Conservation (phyloP, 2,113 vertebrate genomes). For the Aplodontia rufa region DNA sequence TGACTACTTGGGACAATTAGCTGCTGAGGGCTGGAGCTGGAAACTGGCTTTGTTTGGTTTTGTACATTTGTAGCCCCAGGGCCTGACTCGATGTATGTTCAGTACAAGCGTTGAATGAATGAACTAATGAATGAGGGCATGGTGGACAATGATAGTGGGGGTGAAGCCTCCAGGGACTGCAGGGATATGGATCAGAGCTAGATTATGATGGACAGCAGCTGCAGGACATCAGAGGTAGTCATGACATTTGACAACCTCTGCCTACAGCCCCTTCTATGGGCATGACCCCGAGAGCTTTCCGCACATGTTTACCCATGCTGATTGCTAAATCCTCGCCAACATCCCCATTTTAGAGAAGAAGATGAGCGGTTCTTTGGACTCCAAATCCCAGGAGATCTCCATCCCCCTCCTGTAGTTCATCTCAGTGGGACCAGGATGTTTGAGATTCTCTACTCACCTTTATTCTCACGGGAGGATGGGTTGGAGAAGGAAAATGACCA, state of each 20-base stretch:
- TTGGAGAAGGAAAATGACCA: not conserved
- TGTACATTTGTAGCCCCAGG: not conserved
- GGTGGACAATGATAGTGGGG: not conserved
- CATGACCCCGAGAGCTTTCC: not conserved
- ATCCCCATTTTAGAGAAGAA: not conserved
- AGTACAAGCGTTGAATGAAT: not conserved
- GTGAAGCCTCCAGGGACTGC: not conserved
- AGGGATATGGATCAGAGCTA: not conserved
- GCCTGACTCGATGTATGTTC: not conserved
- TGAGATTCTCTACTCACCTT: not conserved
- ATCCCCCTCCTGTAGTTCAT: not conserved
- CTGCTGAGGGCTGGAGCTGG: not conserved
- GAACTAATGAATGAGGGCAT: not conserved
- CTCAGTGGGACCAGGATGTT: not conserved
- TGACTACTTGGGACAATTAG: not conserved
- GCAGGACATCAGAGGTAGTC: not conserved
- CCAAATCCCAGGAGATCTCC: not conserved
- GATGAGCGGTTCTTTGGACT: not conserved
- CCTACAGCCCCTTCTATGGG: not conserved
- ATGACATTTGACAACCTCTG: accelerated
- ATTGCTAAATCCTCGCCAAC: not conserved
- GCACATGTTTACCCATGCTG: not conserved
- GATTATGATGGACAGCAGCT: not conserved
- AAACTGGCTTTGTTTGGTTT: not conserved
- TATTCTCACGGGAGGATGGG: not conserved